These are phyloP conservation scores for Sebastolobus altivelis DNA, from an alignment of 2,797 vertebrate species.

Conservation along the genomic window DNA sequence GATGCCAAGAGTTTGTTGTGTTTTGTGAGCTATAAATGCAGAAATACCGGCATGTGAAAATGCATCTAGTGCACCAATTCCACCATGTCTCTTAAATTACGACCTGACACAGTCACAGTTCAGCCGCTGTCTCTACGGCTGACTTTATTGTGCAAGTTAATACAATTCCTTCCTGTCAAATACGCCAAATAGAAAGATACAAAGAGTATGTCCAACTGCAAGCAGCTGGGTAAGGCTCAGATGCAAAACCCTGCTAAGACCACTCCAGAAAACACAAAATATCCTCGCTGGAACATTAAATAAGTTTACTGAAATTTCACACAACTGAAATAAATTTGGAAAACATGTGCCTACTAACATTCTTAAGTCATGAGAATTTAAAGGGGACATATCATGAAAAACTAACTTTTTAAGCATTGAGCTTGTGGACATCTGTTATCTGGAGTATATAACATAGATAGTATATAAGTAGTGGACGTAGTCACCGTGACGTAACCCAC, in stretches of 20 bases:
- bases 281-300: not conserved
- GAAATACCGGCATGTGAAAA: not conserved
- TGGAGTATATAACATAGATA: too few relatives aligned
- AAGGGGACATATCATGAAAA: too few relatives aligned
- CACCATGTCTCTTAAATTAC: constrained; percentile 3
- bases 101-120: not conserved
- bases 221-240: not conserved
- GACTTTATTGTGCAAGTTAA: not conserved
- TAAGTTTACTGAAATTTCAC: not conserved
- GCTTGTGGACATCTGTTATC: too few relatives aligned
- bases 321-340: not conserved
- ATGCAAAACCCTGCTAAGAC: not conserved
- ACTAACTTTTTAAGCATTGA: too few relatives aligned
- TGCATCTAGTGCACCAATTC: not conserved
- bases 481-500: too few relatives aligned
- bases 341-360: not conserved
- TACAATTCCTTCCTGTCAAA: not conserved
- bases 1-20: not conserved
- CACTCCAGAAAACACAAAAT: not conserved
- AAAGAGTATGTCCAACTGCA: not conserved
- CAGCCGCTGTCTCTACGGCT: not conserved
- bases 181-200: not conserved
- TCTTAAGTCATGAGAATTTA: not conserved
- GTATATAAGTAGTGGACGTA: too few relatives aligned
- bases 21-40: not conserved